Conservation (phyloP, 2,888 invertebrate species). For the Agrochola macilenta region DNA sequence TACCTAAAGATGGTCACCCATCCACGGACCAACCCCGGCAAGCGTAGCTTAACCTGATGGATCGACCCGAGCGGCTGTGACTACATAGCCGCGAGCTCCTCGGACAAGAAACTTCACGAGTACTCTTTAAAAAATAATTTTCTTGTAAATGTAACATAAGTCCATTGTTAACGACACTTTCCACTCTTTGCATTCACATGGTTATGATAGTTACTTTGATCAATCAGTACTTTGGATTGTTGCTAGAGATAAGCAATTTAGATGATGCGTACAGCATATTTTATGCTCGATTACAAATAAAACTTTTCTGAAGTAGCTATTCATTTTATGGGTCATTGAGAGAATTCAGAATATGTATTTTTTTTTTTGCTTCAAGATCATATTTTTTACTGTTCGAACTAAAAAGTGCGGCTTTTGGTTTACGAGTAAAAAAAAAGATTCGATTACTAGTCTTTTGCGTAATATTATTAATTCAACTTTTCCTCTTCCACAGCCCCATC, state of each 20-base stretch:
- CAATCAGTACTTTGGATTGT: not conserved
- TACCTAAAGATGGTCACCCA: too few relatives aligned
- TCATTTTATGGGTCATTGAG: not conserved
- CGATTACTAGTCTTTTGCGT: not conserved
- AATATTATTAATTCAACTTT: conserved; percentile 18
- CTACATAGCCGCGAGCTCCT: too few relatives aligned
- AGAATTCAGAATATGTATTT: not conserved
- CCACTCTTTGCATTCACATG: not conserved
- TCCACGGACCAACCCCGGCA: too few relatives aligned
- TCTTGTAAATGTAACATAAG: not conserved
- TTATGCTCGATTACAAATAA: not conserved
- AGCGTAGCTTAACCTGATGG: too few relatives aligned
- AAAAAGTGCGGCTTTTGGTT: not conserved
- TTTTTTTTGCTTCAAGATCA: not conserved
- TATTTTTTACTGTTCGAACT: not conserved
- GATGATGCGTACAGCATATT: not conserved
- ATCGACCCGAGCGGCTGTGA: too few relatives aligned
- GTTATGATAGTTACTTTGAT: not conserved
- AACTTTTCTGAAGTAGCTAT: not conserved
- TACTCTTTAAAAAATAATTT: too few relatives aligned
- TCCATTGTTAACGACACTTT: not conserved
- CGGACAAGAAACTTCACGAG: too few relatives aligned
- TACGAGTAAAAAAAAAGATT: not conserved
- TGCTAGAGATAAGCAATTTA: not conserved
- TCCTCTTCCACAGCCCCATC: conserved; percentile 93